Evolutionary conservation across 2,888 invertebrate genomes (phyloP), one percentile per base, ranked within the genome.

Genomic region (Megamerina dolium): DNA sequence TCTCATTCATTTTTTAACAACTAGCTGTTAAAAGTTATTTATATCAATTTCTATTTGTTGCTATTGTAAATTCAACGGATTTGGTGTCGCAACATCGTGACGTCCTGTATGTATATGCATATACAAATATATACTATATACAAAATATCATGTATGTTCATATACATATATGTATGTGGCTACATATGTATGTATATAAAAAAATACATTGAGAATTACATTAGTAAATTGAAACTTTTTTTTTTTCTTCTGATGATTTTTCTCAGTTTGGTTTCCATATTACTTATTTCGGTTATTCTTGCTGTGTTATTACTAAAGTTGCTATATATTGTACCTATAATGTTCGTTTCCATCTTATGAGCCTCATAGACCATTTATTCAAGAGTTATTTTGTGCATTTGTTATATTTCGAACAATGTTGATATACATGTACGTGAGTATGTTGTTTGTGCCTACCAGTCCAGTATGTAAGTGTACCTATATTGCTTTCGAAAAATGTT

Each of bases 1-100:
- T n/a, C n/a, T n/a, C n/a, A n/a, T n/a, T n/a, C n/a, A n/a, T n/a
- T 61, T 61, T 63, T 62, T 62, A 59, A 59, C 62, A 64, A 52
- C 57, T 56, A 64, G 42, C 61, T 64, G 62, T 55, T 62, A 62
- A 62, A 64, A 63, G 64, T 55, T 57, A 59, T 50, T n/a, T n/a
- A n/a, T n/a, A n/a, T n/a, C n/a, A n/a, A n/a, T n/a, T n/a, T n/a
- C n/a, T n/a, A n/a, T n/a, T n/a, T n/a, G n/a, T n/a, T n/a, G n/a
- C n/a, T n/a, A n/a, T n/a, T n/a, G n/a, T n/a, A n/a, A n/a, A n/a
- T n/a, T n/a, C n/a, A n/a, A n/a, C n/a, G n/a, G n/a, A n/a, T n/a
- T n/a, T n/a, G n/a, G n/a, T 35, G 42, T 43, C 46, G 39, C 33
- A 40, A 31, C 45, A 36, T 48, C 48, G 46, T 48, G 46, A 48